Percentiles rank a stretch among this genome's conserved stretches.
These are phyloP conservation scores for Torymus aiolomorphi DNA, from an alignment of 2,888 invertebrate species.

Conservation along the genomic window DNA sequence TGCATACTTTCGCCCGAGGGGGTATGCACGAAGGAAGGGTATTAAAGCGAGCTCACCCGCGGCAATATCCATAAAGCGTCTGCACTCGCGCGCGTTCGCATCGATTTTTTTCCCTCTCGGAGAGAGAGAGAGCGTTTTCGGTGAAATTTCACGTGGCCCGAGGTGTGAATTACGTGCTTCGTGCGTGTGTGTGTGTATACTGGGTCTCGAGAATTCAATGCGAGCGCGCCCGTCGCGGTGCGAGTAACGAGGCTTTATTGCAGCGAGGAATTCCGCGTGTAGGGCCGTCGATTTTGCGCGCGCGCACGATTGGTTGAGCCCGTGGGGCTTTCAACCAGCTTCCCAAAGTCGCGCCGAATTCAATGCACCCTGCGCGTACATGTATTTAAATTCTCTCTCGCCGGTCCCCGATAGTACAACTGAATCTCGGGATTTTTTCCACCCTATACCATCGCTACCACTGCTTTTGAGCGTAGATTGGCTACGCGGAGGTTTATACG, in stretches of 20 bases:
- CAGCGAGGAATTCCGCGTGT: slow-evolving; percentile 23
- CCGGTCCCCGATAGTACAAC: neutral
- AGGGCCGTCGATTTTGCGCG: slow-evolving; percentile 36
- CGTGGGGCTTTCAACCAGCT: slow-evolving; percentile 26
- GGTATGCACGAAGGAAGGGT: slow-evolving; percentile 24
- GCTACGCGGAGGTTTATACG: too few species aligned
- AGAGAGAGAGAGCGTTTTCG: neutral
- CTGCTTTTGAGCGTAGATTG: too few species aligned
- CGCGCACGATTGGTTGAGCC: slow-evolving; percentile 13
- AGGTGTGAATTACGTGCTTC: slow-evolving; percentile 39
- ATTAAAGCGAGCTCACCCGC: slow-evolving; percentile 52
- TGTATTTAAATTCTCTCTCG: slow-evolving; percentile 27
- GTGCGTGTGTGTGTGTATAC: neutral
- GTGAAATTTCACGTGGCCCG: slow-evolving; percentile 22
- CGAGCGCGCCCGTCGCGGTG: neutral
- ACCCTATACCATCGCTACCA: too few species aligned
- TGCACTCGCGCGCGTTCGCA: slow-evolving; percentile 12
- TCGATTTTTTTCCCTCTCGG: slow-evolving; percentile 27
- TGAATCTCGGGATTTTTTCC: slow-evolving; percentile 16
- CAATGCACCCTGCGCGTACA: slow-evolving; percentile 6
- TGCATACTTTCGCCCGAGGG: slow-evolving; percentile 54
- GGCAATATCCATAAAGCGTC: slow-evolving; percentile 57
- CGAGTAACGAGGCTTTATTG: slow-evolving; percentile 50
- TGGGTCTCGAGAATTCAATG: slow-evolving; percentile 42
- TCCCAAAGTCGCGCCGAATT: slow-evolving; percentile 13